Conservation (phyloP, 2,113 vertebrate genomes). For the Gambusia holbrooki region DNA sequence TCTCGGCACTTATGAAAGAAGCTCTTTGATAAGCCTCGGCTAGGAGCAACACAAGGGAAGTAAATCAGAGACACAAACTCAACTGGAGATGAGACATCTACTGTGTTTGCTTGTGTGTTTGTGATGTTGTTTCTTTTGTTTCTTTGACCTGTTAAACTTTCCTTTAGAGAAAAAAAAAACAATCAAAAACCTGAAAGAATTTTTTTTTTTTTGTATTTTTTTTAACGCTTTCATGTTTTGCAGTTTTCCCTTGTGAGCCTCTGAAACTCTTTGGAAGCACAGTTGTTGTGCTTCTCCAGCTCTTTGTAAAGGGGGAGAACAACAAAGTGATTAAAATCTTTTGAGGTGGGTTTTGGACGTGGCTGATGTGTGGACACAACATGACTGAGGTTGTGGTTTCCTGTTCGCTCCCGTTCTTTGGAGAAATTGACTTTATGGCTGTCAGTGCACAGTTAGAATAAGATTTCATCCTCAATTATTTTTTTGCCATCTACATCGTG, state of each 20-base stretch:
- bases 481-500: no score
- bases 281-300: slow-evolving; percentile 56
- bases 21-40: slow-evolving; percentile 76
- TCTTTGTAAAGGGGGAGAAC: slow-evolving; percentile 67
- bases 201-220: slow-evolving; percentile 36
- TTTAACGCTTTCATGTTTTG: slow-evolving; percentile 48
- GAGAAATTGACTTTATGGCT: slow-evolving; percentile 3
- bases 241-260: slow-evolving; percentile 60
- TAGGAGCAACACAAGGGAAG: slow-evolving; percentile 77
- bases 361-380: slow-evolving; percentile 50
- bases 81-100: slow-evolving; percentile 67
- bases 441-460: not conserved
- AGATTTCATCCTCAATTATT: not conserved
- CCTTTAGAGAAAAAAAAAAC: slow-evolving; percentile 43
- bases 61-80: slow-evolving; percentile 75
- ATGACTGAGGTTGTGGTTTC: slow-evolving; percentile 46
- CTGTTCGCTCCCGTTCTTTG: slow-evolving; percentile 34
- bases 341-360: slow-evolving; percentile 65
- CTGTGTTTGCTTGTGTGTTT: slow-evolving; percentile 60
- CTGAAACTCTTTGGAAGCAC: slow-evolving; percentile 57
- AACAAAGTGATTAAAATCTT: slow-evolving; percentile 71
- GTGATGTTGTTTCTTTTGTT: slow-evolving; percentile 63
- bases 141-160: slow-evolving; percentile 74
- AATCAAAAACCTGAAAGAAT: slow-evolving; percentile 53
- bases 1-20: slow-evolving; percentile 77